These are phyloP conservation scores for Cavia aperea DNA, from an alignment of 2,113 vertebrate species.

Conservation along the genomic window DNA sequence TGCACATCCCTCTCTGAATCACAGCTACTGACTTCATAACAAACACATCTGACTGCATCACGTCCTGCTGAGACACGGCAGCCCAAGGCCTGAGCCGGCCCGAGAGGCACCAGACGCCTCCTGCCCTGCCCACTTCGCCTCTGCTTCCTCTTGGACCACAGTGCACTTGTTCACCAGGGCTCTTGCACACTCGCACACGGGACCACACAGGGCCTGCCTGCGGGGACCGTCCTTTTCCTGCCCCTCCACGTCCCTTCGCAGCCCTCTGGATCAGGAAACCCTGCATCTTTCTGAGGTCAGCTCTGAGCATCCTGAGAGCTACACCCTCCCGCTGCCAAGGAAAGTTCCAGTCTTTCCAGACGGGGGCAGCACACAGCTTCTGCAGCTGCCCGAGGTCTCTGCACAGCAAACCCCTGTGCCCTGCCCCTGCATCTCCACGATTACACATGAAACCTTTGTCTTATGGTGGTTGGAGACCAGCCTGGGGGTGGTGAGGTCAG, in stretches of 20 bases:
- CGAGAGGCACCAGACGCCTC: rapidly evolving
- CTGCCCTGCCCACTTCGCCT: background rate
- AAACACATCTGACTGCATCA: background rate
- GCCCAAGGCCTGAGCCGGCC: background rate
- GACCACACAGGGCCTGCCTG: rapidly evolving
- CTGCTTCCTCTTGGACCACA: background rate
- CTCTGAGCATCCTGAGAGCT: background rate
- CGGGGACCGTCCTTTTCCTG: background rate
- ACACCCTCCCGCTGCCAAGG: background rate
- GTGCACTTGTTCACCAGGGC: background rate
- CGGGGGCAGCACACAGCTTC: too few species aligned
- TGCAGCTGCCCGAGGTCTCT: background rate
- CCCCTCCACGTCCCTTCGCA: background rate
- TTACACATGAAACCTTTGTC: background rate
- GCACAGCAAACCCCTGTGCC: background rate
- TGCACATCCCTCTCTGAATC: background rate
- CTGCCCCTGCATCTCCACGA: background rate
- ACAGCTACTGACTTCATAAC: background rate
- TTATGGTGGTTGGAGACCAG: background rate
- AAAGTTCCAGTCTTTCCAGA: background rate
- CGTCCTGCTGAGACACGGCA: background rate
- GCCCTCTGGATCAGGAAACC: background rate
- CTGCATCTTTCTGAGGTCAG: background rate
- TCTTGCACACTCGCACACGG: background rate
- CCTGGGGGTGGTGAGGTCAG: background rate